Base-by-base conservation (phyloP, 64 coral and sea anemone species). In the Acropora tenuis region DNA sequence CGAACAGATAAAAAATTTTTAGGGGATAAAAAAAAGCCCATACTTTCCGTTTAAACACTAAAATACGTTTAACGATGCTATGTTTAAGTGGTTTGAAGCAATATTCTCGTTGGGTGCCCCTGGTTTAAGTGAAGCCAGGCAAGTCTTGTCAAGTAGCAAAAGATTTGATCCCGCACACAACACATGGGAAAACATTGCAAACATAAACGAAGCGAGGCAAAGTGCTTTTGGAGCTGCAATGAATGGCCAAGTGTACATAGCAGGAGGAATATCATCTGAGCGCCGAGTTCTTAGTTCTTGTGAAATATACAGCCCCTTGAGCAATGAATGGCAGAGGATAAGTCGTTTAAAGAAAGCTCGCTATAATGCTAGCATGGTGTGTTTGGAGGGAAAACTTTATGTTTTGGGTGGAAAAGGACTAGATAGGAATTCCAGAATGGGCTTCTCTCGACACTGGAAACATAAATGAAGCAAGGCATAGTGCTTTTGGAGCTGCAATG, bases 351-450 rank as follows among this genome's bases (percentile, higher is more conserved):
- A 61, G 3, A 19, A 41, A 15, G 50, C 30, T 15, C 79, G 79
- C 4, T 58, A 1, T 10, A 4, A 60, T 1, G 79, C 50, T 13
- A 81, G 79, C 52, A 81, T 81, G 79, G 53, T 81, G 50, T 81
- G 79, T 42, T 55, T 40, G 11, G 6, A 81, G 3, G 79, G 79
- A 60, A 58, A 30, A 9, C 79, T 81, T n/a, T 81, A 81, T 55
- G 52, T 81, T 30, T 13, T 81, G 55, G 79, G 79, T 81, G 79
- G 79, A 12, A 76, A 5, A 9, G 2, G 2, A 43, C 1, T 12
- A 10, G 0, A 8, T 69, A 3, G 1, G 12, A 18, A 20, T 69
- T 4, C 0, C 41, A 7, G 19, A 46, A 45, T 0, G 1, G 10
- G n/a, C n/a, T n/a, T n/a, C n/a, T n/a, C 6, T 44, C 61, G 15